Evolutionary conservation across 2,113 vertebrate species (phyloP).

Genomic region (Oreochromis aureus): DNA sequence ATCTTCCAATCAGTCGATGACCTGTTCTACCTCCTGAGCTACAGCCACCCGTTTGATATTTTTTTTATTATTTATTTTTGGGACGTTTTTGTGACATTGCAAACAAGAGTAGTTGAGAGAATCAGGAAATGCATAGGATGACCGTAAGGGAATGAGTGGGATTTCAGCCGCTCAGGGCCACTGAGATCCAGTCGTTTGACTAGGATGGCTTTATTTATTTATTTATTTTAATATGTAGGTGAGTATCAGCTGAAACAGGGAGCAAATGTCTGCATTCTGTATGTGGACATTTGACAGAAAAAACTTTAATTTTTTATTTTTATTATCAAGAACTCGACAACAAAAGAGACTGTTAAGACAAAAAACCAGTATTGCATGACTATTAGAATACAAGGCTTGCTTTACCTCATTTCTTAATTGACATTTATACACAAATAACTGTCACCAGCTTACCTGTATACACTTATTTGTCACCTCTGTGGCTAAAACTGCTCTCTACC

Average conservation of each 20-base stretch:
- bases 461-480: background rate
- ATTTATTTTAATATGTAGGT: background rate
- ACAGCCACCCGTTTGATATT: background rate
- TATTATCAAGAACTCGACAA: background rate
- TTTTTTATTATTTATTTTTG: background rate
- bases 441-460: background rate
- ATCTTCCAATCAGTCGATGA: accelerated
- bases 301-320: background rate
- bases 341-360: background rate
- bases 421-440: background rate
- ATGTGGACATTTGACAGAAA: background rate
- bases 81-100: background rate
- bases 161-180: background rate
- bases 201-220: background rate
- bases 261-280: too few species aligned
- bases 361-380: background rate
- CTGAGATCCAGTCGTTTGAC: background rate
- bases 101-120: background rate
- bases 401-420: background rate
- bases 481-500: background rate
- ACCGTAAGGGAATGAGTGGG: background rate
- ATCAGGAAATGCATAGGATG: background rate
- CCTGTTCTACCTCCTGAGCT: background rate
- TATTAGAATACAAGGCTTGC: background rate
- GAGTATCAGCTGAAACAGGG: background rate